Evolutionary conservation across 2,113 vertebrate genomes (phyloP), one percentile per base, ranked within the genome.

Genomic region (Hipposideros armiger): DNA sequence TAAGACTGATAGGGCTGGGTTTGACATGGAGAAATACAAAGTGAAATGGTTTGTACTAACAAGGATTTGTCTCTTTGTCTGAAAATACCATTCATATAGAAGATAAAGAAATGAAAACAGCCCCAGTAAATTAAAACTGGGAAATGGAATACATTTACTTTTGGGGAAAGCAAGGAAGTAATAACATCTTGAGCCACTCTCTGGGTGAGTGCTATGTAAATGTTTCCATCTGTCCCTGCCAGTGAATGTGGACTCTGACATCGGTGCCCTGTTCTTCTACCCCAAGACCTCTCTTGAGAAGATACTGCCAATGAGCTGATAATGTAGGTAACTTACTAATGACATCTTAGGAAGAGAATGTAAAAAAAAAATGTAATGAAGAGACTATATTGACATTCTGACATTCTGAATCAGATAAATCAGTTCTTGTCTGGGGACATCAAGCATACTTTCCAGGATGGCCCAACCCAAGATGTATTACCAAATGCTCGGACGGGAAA

Each of bases 361-460:
- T 32, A 30, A 82, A 69, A 20, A 56, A 36, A 82, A 76, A 69
- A 60, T 26, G 60, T 60, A 32, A 22, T 17, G 36, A 83, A 54
- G 22, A 90, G 60, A 73, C 11, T 26, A 5, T 83, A 28, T 24
- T 50, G 74, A 69, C 45, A 60, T 70, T 82, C 8, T 73, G 52
- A 40, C 40, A 32, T 93, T 92, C 14, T 86, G n/a, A 60, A 50
- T 81, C 84, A 72, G 84, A 84, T 81, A 80, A 84, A n/a, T 84
- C 54, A 87, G 40, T 36, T 56, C n/a, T 70, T 93, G 36, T 3
- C 64, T 42, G 28, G 83, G n/a, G 87, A 66, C 36, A 54, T 58
- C 42, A 80, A 42, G 28, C 80, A 40, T 67, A 84, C 45, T 97
- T 97, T 96, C 95, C 93, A 92, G 66, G 50, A 36, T 92, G 88